Evolutionary conservation across 2,888 invertebrate species (phyloP), one percentile per base, ranked within the genome.

Genomic region (Plagodis dolabraria): DNA sequence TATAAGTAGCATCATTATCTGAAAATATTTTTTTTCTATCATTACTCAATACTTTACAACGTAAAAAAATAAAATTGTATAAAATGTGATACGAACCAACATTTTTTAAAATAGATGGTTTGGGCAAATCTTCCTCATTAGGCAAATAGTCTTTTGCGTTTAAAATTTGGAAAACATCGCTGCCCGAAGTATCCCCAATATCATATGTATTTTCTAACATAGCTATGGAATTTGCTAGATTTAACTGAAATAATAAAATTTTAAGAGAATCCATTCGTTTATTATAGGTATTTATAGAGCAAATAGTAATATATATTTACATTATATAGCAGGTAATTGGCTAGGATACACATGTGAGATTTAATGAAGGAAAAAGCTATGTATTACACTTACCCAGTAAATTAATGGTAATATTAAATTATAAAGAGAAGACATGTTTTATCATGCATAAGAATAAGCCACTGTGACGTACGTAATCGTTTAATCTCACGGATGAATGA

Each of bases 1-100:
- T 65, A 67, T 85, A 87, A 0, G 83, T 82, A 7, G 76, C 78
- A 47, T 90, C 87, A 53, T 80, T 81, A 63, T 80, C 91, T 90
- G 72, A 38, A 79, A 74, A 47, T 47, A 54, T 10, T 57, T 47
- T 46, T 33, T 11, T 2, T 48, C 33, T 47, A 10, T 8, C 33
- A 47, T 7, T 10, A 55, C 22, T 22, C 22, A 22, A 22, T 22
- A 22, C 22, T 4, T 22, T 2, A 22, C 22, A 22, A 22, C 22
- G 4, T 22, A 22, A 22, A 22, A 22, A n/a, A 22, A 2, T 1
- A 22, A 22, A 7, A 36, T 36, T 36, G 7, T 7, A 2, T 9
- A 47, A 47, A 36, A 48, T 48, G 36, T 36, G 22, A 34, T 42
- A 74, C 80, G 67, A 72, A 90, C 90, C 86, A 60, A 52, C 61